These are phyloP conservation scores for Malurus alboscapulatus DNA, from an alignment of 2,113 vertebrate species.

Conservation along the genomic window DNA sequence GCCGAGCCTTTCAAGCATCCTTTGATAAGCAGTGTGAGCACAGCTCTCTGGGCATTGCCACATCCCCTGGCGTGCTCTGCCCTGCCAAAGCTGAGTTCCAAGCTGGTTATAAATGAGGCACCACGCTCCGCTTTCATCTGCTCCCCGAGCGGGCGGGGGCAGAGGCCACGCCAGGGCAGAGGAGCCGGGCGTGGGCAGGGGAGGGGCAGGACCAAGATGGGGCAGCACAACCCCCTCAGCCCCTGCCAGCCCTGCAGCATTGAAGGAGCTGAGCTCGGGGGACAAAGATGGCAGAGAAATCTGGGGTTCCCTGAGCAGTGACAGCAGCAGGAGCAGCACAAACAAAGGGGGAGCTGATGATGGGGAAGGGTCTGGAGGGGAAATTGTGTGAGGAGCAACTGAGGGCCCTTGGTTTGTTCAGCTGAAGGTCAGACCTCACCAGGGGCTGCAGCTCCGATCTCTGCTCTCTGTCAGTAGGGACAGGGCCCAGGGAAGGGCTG, in stretches of 20 bases:
- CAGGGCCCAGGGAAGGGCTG: neutral
- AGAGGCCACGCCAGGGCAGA: constrained; percentile 43
- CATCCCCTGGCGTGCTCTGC: constrained; percentile 54
- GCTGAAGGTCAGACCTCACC: neutral
- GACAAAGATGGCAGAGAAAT: neutral
- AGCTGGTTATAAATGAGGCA: constrained; percentile 38
- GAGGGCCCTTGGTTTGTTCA: neutral
- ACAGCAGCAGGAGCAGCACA: neutral
- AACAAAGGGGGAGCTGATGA: neutral
- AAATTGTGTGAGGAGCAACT: neutral
- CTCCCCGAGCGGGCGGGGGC: neutral
- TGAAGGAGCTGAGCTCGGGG: neutral
- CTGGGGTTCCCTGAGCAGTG: neutral
- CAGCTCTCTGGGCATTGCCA: constrained; percentile 51
- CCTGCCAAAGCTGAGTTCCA: constrained; percentile 42
- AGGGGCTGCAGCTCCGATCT: neutral
- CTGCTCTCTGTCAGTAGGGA: neutral
- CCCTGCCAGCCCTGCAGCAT: neutral
- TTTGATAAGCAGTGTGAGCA: constrained; percentile 51
- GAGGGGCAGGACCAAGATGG: neutral
- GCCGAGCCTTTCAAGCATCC: constrained; percentile 44
- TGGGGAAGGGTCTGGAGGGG: neutral
- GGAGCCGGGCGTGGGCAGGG: constrained; percentile 3
- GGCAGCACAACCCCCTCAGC: neutral
- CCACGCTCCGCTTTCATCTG: constrained; percentile 27